Evolutionary conservation across 2,797 vertebrate species (phyloP).

Genomic region (Lepus townsendii): DNA sequence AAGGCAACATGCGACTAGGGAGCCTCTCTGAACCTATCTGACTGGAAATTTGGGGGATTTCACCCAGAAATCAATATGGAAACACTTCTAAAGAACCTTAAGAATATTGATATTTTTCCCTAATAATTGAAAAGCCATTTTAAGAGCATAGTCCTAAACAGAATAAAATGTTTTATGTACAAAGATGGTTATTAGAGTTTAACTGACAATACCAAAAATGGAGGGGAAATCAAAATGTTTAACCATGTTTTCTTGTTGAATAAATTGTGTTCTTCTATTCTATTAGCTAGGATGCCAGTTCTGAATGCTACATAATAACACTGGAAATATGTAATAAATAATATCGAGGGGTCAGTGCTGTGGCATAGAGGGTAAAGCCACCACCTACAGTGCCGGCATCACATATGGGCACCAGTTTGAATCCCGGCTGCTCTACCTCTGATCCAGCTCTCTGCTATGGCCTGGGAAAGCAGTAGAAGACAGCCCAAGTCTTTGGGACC

Average conservation of each 20-base stretch:
- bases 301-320: not conserved
- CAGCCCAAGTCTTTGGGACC: too few relatives aligned
- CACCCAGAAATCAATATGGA: slow-evolving; percentile 21
- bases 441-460: too few relatives aligned
- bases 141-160: not conserved
- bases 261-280: not conserved
- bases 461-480: too few relatives aligned
- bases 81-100: slow-evolving; percentile 23
- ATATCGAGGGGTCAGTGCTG: not conserved
- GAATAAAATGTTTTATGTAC: not conserved
- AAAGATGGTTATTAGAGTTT: not conserved
- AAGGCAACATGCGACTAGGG: not conserved
- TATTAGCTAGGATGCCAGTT: slow-evolving; percentile 36
- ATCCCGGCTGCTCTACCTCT: too few relatives aligned
- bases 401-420: too few relatives aligned
- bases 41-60: slow-evolving; percentile 21
- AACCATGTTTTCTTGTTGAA: not conserved
- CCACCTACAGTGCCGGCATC: too few relatives aligned
- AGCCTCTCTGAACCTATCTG: not conserved
- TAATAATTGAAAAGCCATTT: slow-evolving; percentile 40
- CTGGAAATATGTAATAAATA: slow-evolving; percentile 32
- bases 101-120: slow-evolving; percentile 3
- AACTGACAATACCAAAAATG: not conserved
- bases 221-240: slow-evolving; percentile 16
- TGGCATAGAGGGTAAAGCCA: too few relatives aligned